Conservation (phyloP, 2,888 invertebrate genomes). For the Sialis lutaria region DNA sequence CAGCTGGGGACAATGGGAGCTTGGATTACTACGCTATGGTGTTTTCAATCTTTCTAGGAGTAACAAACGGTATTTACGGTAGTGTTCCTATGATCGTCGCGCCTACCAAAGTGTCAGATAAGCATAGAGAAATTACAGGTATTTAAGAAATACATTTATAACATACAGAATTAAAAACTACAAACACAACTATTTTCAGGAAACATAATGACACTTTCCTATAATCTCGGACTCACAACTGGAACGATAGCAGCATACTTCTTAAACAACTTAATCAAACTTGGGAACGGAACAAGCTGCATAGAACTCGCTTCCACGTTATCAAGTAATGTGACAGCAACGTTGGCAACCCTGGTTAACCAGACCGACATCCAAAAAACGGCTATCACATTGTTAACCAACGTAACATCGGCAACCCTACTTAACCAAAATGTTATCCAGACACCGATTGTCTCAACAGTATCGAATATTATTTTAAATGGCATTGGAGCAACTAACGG, state of each 20-base stretch:
- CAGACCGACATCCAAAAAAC: not conserved
- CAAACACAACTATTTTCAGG: conserved; percentile 38
- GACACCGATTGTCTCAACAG: not conserved
- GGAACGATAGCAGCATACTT: conserved; percentile 75
- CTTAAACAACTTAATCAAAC: conserved; percentile 28
- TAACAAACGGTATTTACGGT: conserved; percentile 76
- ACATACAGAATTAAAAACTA: not conserved
- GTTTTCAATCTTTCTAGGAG: conserved; percentile 52
- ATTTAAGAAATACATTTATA: conserved; percentile 7
- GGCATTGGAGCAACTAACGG: not conserved
- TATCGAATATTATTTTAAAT: not conserved
- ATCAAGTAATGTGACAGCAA: not conserved
- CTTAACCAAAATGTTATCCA: no score
- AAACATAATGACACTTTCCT: conserved; percentile 86
- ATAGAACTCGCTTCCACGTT: conserved; percentile 1
- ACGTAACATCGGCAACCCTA: not conserved
- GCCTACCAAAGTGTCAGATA: conserved; percentile 69
- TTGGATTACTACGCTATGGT: conserved; percentile 44
- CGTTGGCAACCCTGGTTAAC: not conserved
- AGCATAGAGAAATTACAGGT: conserved; percentile 78
- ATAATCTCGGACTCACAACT: conserved; percentile 70
- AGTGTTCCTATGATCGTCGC: conserved; percentile 88
- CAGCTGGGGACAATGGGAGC: conserved; percentile 15
- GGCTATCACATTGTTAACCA: not conserved
- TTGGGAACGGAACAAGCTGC: conserved; percentile 1